Evolutionary conservation across 1,140 invertebrate species (phyloP), one percentile per base, ranked within the genome.

Genomic region (Fopius arisanus): DNA sequence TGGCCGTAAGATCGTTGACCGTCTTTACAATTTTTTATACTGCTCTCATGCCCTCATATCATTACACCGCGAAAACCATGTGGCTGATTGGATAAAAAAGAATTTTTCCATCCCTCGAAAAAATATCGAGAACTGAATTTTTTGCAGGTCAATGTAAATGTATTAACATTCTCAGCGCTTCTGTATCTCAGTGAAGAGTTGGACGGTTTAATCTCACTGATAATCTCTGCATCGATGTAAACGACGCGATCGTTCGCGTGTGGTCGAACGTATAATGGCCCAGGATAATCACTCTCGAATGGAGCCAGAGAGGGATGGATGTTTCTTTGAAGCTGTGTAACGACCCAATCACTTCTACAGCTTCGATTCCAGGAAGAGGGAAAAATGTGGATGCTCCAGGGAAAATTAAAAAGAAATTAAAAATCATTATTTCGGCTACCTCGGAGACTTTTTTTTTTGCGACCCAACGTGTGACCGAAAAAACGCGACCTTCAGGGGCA

Each of bases 401-500:
- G 23, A 26, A 59, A 59, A 59, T 59, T 59, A 59, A 59, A 59
- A 59, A 23, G 54, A 59, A 59, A 59, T 59, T 59, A 59, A 59
- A 59, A 59, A 59, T 59, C 54, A 26, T 14, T n/a, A 59, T 59
- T 59, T 59, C 23, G 54, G 23, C 19, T 28, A 28, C 10, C 23
- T 26, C 21, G 10, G 10, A 59, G 23, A 80, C 65, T 80, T 78
- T 70, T 79, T 75, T 54, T 40, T n/a, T n/a, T n/a, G n/a, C n/a
- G n/a, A 76, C 62, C 69, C 72, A 7, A 75, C 12, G 75, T 79
- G 74, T 63, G 78, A 75, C 76, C 79, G 69, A 78, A 75, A 75
- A 68, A 72, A 72, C 59, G 68, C 74, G 80, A 79, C 83, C 82
- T 83, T 83, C 80, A 51, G 67, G 65, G 33, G 75, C 67, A 81